Evolutionary conservation across 2,113 vertebrate species (phyloP), one percentile per base, ranked within the genome.

Genomic region (Pseudorhombus dupliciocellatus): DNA sequence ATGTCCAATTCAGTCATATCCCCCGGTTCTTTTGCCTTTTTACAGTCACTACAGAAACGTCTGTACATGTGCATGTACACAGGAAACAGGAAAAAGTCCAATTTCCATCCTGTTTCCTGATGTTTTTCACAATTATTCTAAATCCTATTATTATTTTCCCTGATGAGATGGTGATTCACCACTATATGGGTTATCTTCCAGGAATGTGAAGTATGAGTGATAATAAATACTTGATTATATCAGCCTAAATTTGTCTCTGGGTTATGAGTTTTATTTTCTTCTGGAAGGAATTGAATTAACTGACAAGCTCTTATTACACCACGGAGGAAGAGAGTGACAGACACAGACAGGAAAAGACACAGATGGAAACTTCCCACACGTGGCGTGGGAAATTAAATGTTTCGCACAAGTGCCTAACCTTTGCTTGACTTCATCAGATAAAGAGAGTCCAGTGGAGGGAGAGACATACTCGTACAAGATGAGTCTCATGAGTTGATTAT

Each of bases 301-400:
- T 70, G 72, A 60, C 66, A 71, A 25, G 77, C 44, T 24, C 26
- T 70, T 63, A 56, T 44, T 81, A 26, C 16, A 78, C 48, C 53
- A 65, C 7, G 21, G 40, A 64, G 30, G 21, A 61, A 71, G 11
- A 66, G 6, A 65, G 34, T 68, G 24, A 31, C 15, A 67, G 25
- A 59, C 5, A 59, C 1, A 21, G 46, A 65, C 10, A 64, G 15
- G 25, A 50, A 40, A 65, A 11, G 5, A 73, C 40, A 77, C 52
- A 66, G 64, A 83, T 70, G 70, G 77, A 76, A 52, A 59, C 75
- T 68, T 80, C 77, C 64, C 70, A 79, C 75, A 50, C 66, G 62
- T 53, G 55, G 26, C 55, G 64, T 74, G 73, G 50, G 55, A 73
- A 81, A 76, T 50, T 22, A 50, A 74, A 66, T 72, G 61, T 71